phyloP scores from a whole-genome alignment of 2,888 invertebrate genomes.

The Lithosia quadra region DNA sequence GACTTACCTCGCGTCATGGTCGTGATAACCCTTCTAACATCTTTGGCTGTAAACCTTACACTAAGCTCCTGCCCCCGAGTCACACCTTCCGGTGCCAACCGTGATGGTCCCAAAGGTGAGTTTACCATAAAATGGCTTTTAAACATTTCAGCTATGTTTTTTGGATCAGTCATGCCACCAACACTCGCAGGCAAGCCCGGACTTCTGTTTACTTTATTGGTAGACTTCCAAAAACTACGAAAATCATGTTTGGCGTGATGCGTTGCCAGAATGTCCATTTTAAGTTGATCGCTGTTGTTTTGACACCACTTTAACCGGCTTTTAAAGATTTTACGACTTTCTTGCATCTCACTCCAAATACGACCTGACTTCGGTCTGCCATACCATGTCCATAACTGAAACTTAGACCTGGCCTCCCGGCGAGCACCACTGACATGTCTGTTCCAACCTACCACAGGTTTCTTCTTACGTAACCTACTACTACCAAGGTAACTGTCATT shows the following conservation, averaged over 20 bases:
- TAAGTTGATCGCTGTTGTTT: background rate
- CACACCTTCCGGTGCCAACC: background rate
- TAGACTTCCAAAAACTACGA: background rate
- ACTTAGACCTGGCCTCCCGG: background rate
- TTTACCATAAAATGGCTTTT: background rate
- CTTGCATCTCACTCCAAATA: background rate
- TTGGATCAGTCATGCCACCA: background rate
- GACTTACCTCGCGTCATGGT: background rate
- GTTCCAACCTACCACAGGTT: conserved; percentile 5
- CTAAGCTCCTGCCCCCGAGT: background rate
- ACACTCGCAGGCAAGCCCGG: background rate
- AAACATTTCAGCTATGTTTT: background rate
- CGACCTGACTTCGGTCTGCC: too few species aligned
- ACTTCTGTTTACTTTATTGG: background rate
- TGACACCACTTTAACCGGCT: background rate
- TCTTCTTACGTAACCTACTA: background rate
- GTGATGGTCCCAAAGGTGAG: background rate
- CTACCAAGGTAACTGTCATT: background rate
- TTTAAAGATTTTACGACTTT: background rate
- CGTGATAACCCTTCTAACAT: background rate
- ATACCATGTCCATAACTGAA: background rate
- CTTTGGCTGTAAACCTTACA: background rate
- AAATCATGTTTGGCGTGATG: background rate
- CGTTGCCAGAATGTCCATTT: background rate
- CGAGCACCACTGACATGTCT: background rate